phyloP scores from a whole-genome alignment of 2,113 vertebrate genomes.

The Indicator indicator region DNA sequence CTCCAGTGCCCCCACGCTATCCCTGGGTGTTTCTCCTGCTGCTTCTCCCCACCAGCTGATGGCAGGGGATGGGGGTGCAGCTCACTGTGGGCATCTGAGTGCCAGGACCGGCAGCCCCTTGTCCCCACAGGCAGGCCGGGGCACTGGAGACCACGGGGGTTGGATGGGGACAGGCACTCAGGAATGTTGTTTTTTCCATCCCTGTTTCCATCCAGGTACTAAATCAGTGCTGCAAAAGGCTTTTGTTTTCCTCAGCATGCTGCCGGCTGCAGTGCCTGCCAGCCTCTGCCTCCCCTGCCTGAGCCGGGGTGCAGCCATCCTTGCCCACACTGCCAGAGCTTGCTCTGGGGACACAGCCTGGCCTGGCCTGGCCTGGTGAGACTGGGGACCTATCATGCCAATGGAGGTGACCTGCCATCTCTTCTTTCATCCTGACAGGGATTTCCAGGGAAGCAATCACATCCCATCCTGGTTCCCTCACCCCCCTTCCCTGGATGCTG shows the following conservation, averaged over 20 bases:
- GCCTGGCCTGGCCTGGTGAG: neutral
- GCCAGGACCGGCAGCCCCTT: accelerated
- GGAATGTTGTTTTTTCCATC: constrained; percentile 54
- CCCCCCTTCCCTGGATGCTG: accelerated
- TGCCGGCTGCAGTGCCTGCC: neutral
- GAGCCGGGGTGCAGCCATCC: neutral
- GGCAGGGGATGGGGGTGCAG: neutral
- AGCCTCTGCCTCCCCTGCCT: neutral
- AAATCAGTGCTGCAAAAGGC: constrained; percentile 13
- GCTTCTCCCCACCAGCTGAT: neutral
- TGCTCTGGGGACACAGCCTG: accelerated
- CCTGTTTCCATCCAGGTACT: constrained; percentile 25
- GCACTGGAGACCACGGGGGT: neutral
- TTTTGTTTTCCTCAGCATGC: constrained; percentile 34
- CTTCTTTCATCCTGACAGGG: neutral
- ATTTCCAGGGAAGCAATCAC: neutral
- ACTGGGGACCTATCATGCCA: neutral
- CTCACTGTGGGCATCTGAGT: accelerated
- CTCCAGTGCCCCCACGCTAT: neutral
- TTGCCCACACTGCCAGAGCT: neutral
- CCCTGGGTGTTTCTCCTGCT: neutral
- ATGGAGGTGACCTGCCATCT: neutral
- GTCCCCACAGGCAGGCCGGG: neutral
- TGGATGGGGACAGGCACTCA: neutral
- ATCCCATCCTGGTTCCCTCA: neutral